Conservation (phyloP, 2,797 vertebrate genomes). For the Sebastes trivittatus region DNA sequence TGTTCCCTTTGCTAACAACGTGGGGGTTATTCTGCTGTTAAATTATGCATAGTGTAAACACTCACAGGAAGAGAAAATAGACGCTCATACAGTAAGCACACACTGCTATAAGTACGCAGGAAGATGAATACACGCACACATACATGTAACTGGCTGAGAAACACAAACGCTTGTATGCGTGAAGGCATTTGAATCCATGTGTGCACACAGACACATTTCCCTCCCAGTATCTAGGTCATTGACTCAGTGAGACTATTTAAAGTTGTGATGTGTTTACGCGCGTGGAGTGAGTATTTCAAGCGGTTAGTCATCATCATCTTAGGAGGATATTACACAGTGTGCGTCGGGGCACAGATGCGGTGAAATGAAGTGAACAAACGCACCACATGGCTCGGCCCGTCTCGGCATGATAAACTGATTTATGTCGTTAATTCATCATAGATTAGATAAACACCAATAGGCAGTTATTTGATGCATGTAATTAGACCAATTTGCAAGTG, state of each 20-base stretch:
- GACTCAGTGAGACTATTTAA: conserved; percentile 55
- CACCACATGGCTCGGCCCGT: neutral
- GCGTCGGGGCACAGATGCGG: neutral
- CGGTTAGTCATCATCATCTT: conserved; percentile 27
- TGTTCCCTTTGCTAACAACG: conserved; percentile 29
- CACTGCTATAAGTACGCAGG: conserved; percentile 5
- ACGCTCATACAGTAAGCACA: neutral
- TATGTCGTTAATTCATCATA: neutral
- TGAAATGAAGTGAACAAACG: conserved; percentile 9
- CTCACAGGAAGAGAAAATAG: neutral
- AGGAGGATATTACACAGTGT: conserved; percentile 19
- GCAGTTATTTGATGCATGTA: neutral
- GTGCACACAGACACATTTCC: conserved; percentile 25
- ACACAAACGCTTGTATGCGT: conserved; percentile 16
- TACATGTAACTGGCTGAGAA: neutral
- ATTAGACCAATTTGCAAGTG: neutral
- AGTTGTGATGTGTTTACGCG: conserved; percentile 26
- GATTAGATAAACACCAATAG: neutral
- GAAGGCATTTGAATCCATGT: conserved; percentile 2
- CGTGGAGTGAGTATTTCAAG: conserved; percentile 26
- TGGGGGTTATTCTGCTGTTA: conserved; percentile 49
- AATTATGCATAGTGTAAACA: conserved; percentile 53
- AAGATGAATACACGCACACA: neutral
- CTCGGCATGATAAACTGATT: neutral
- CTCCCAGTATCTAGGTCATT: conserved; percentile 45